phyloP scores from a whole-genome alignment of 2,888 invertebrate species.

The Papilio gigon region DNA sequence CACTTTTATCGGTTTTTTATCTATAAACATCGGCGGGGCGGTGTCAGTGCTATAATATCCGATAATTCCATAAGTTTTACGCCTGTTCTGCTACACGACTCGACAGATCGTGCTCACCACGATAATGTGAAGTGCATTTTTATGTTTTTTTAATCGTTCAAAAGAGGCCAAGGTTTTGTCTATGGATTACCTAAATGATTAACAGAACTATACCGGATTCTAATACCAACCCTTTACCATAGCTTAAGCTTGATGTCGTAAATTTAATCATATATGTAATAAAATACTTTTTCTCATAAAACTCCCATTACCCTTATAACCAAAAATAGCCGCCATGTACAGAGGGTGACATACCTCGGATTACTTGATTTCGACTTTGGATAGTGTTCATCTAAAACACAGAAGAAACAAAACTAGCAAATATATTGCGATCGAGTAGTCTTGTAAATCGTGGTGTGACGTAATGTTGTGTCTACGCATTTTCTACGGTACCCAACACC shows the following conservation, averaged over 20 bases:
- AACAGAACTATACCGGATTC: neutral
- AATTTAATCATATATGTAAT: too few relatives aligned
- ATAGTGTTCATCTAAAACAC: too few relatives aligned
- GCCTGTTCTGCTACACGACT: slow-evolving; percentile 44
- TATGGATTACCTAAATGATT: slow-evolving; percentile 32
- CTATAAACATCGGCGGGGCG: slow-evolving; percentile 63
- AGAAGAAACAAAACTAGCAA: too few relatives aligned
- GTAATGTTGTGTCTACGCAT: neutral
- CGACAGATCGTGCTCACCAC: slow-evolving; percentile 42
- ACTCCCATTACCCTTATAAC: too few relatives aligned
- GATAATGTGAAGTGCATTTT: slow-evolving; percentile 45
- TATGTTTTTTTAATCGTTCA: slow-evolving; percentile 37
- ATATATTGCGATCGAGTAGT: too few relatives aligned
- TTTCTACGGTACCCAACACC: slow-evolving; percentile 10
- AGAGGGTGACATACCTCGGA: too few relatives aligned
- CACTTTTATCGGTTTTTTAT: slow-evolving; percentile 68
- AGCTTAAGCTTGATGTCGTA: too few relatives aligned
- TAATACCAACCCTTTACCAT: neutral
- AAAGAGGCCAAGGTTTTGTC: slow-evolving; percentile 36
- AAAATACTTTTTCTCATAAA: too few relatives aligned
- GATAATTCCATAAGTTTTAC: slow-evolving; percentile 57
- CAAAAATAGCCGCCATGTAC: too few relatives aligned
- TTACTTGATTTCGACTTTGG: too few relatives aligned
- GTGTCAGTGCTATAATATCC: slow-evolving; percentile 57
- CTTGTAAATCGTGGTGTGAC: neutral